Conservation (phyloP, 1,140 invertebrate species). For the Eurosta solidaginis region DNA sequence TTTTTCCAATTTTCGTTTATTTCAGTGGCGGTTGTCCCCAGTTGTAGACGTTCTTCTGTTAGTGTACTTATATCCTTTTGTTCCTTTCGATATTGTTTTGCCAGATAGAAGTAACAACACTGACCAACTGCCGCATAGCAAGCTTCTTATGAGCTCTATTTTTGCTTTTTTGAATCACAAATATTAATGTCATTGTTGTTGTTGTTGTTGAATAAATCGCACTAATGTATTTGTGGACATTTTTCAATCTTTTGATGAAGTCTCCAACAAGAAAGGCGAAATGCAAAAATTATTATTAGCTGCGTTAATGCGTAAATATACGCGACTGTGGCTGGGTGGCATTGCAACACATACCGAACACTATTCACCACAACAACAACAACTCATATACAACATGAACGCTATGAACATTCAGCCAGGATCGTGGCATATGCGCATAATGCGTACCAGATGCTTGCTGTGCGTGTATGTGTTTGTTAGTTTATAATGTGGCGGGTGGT, state of each 20-base stretch:
- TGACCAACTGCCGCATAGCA: not conserved
- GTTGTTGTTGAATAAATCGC: not conserved
- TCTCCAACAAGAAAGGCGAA: constrained; percentile 14
- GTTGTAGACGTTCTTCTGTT: no score
- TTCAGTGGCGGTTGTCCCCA: no score
- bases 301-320: constrained; percentile 35
- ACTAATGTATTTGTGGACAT: constrained; percentile 35
- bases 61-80: no score
- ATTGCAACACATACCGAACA: no score
- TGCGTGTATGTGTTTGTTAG: not conserved
- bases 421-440: constrained; percentile 22
- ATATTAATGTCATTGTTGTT: not conserved
- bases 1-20: no score
- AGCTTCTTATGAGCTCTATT: not conserved
- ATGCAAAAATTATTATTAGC: constrained; percentile 32
- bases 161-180: not conserved
- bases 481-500: not conserved
- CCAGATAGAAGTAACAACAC: not conserved
- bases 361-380: not conserved
- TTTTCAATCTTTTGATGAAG: constrained; percentile 37
- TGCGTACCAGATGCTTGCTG: not conserved
- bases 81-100: no score
- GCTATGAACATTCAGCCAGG: not conserved
- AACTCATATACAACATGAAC: constrained; percentile 18
- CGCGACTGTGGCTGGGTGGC: not conserved